Evolutionary conservation across 92 coral and sea anemone species (phyloP).

Genomic region (Palythoa heliodiscus): DNA sequence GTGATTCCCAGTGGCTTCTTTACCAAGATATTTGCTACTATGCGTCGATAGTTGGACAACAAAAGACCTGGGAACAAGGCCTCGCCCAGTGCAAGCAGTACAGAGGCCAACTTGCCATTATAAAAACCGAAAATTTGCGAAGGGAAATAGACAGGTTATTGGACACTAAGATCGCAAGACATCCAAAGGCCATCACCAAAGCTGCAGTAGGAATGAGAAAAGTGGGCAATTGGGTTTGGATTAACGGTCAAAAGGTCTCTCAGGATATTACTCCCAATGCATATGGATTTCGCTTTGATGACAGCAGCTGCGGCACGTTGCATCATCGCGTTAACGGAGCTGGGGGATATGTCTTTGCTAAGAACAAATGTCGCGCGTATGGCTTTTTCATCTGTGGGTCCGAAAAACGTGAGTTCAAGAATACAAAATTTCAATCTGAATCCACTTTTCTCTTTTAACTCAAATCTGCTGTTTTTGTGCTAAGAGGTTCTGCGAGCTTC

Average conservation of each 20-base stretch:
- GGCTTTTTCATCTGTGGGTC: conserved; percentile 27
- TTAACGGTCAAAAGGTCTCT: conserved; percentile 30
- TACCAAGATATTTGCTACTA: conserved; percentile 11
- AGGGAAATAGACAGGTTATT: conserved; percentile 29
- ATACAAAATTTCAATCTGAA: not conserved
- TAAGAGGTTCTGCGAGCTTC: too few species aligned
- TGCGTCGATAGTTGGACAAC: conserved; percentile 15
- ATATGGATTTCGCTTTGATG: not conserved
- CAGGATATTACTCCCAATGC: not conserved
- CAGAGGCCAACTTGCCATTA: conserved; percentile 54
- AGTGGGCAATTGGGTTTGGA: conserved; percentile 52
- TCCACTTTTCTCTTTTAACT: not conserved
- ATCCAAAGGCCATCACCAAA: not conserved
- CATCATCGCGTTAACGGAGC: not conserved
- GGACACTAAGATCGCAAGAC: conserved; percentile 17
- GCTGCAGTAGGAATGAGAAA: conserved; percentile 47
- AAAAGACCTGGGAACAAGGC: conserved; percentile 27
- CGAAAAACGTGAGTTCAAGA: conserved; percentile 19
- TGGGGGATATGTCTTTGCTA: not conserved
- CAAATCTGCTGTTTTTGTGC: too few species aligned
- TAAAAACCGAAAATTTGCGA: conserved; percentile 49
- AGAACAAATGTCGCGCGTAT: not conserved
- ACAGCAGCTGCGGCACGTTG: conserved; percentile 22
- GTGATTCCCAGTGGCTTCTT: conserved; percentile 14
- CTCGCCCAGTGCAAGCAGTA: not conserved